These are phyloP conservation scores for Ammodramus savannarum DNA, from an alignment of 2,113 vertebrate species.

Conservation along the genomic window DNA sequence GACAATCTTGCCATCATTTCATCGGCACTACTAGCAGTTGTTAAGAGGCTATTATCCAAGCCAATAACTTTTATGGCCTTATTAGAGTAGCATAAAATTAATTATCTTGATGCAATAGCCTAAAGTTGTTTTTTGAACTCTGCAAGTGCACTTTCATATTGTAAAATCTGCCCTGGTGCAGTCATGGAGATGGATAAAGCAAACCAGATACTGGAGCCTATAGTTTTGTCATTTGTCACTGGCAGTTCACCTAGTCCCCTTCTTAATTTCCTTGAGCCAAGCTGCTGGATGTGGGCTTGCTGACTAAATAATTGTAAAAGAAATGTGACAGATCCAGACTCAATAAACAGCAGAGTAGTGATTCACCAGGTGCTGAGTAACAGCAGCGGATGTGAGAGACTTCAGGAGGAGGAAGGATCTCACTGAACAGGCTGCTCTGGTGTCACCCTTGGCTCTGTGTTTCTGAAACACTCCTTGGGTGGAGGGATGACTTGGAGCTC, in stretches of 20 bases:
- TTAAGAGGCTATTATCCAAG: background rate
- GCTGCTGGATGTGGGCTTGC: background rate
- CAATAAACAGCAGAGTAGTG: background rate
- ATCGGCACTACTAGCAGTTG: background rate
- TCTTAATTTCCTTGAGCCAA: background rate
- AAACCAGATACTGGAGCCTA: background rate
- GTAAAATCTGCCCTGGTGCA: background rate
- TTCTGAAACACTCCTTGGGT: background rate
- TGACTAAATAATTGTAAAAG: background rate
- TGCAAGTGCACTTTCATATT: background rate
- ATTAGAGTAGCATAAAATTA: background rate
- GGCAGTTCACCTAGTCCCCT: background rate
- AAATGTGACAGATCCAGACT: background rate
- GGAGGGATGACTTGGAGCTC: background rate
- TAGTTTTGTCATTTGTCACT: background rate
- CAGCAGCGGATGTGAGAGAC: background rate
- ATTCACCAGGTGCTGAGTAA: conserved; percentile 27
- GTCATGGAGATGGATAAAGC: background rate
- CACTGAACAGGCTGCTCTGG: background rate
- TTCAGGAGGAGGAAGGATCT: background rate
- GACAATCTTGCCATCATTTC: background rate
- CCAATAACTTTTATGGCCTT: background rate
- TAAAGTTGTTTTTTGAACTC: background rate
- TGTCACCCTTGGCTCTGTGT: background rate
- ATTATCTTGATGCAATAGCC: background rate